Evolutionary conservation across 1,140 invertebrate species (phyloP), one percentile per base, ranked within the genome.

Genomic region (Trichoplusia ni): DNA sequence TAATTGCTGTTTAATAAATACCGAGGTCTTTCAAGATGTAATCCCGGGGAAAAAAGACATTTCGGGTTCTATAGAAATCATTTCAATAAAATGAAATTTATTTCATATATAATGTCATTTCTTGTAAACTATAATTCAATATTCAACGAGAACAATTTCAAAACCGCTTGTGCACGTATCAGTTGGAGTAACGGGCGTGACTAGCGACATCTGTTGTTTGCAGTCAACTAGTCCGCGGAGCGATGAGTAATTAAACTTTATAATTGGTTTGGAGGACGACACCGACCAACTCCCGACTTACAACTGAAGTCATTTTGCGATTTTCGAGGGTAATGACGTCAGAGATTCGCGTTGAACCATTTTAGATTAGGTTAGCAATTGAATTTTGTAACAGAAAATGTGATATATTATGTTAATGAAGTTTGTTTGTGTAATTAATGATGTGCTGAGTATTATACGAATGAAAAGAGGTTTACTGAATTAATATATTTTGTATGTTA

Each of bases 191-290:
- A 19, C 51, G 27, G 27, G 51, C 18, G 14, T 38, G 40, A 64
- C 27, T 69, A 67, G 64, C 67, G 61, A 46, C 67, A 69, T 73
- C 71, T 64, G 64, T 47, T 63, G 47, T 65, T 46, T 42, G 33
- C n/a, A 44, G 37, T 14, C 21, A 66, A 44, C 54, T 60, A 64
- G 37, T 61, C 14, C 23, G 14, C 67, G 42, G 40, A 62, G 58
- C 58, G 46, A 61, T 53, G 68, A 71, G 77, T 77, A 79, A 79
- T 79, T 77, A 79, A 79, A 79, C 69, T 79, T 79, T 77, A 61
- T 79, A 77, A 79, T 79, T 79, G 77, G 63, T 69, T 73, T 58
- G 51, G 64, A 31, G 37, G 58, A 58, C 67, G 77, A 67, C 75
- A 75, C 38, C 49, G 18, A 19, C 49, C 29, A 35, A 19, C 37